phyloP scores from a whole-genome alignment of 2,113 vertebrate species.

The Zapornia atra region DNA sequence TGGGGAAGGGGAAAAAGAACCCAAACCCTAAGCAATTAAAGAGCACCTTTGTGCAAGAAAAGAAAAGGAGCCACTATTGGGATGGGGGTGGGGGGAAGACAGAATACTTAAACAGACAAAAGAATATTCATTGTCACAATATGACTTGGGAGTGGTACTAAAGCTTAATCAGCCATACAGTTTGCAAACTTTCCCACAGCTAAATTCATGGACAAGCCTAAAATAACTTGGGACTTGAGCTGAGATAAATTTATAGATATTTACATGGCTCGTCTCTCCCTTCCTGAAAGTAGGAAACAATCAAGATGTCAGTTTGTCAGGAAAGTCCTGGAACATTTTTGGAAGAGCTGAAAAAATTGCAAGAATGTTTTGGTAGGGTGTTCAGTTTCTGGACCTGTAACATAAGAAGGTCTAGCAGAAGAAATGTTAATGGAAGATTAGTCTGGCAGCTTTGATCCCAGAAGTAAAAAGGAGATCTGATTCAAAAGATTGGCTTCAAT shows the following conservation, averaged over 20 bases:
- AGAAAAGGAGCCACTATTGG: background rate
- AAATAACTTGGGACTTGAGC: background rate
- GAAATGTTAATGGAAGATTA: background rate
- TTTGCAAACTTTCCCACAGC: conserved; percentile 28
- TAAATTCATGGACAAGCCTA: background rate
- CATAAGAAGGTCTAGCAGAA: background rate
- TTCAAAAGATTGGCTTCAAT: background rate
- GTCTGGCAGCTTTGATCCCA: background rate
- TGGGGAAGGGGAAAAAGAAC: background rate
- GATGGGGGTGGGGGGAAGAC: background rate
- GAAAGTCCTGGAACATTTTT: background rate
- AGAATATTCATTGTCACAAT: background rate
- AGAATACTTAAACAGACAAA: background rate
- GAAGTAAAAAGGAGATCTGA: background rate
- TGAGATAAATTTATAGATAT: background rate
- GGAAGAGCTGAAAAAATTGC: background rate
- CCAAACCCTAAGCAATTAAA: background rate
- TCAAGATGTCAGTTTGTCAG: background rate
- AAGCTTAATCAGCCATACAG: background rate
- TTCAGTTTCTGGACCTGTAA: background rate
- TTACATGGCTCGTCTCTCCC: background rate
- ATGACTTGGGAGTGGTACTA: conserved; percentile 13
- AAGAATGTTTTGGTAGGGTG: background rate
- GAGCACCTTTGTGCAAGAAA: background rate
- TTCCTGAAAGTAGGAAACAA: background rate